phyloP scores from a whole-genome alignment of 1,140 invertebrate genomes.

The Magallana gigas region DNA sequence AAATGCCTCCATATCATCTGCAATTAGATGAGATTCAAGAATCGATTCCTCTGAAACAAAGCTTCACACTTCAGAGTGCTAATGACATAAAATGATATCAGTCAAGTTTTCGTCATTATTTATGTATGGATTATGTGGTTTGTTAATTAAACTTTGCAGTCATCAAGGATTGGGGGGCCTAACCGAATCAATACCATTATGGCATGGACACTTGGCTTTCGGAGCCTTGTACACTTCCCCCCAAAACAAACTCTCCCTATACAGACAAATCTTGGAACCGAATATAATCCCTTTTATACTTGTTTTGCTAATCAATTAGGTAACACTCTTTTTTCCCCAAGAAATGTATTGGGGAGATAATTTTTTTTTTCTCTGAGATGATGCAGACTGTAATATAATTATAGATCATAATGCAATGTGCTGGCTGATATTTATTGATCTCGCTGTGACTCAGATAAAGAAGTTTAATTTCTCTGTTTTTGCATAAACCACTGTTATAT shows the following conservation, averaged over 20 bases:
- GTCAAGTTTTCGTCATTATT: slow-evolving; percentile 36
- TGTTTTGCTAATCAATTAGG: slow-evolving; percentile 35
- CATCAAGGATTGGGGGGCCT: slow-evolving; percentile 13
- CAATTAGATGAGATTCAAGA: slow-evolving; percentile 9
- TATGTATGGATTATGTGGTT: slow-evolving; percentile 33
- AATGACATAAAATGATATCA: slow-evolving; percentile 38
- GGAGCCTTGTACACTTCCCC: background rate
- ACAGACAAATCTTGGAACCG: slow-evolving; percentile 1
- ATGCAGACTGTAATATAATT: slow-evolving; percentile 26
- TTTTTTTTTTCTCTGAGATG: background rate
- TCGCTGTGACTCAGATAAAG: slow-evolving; percentile 17
- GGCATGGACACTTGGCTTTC: slow-evolving; percentile 1
- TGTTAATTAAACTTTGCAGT: slow-evolving; percentile 36
- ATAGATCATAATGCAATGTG: background rate
- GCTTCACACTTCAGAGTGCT: slow-evolving; percentile 27
- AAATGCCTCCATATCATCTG: slow-evolving; percentile 8
- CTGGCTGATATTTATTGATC: slow-evolving; percentile 7
- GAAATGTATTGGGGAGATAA: background rate
- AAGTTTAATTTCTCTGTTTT: slow-evolving; percentile 32
- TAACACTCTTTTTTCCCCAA: background rate
- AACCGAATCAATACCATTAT: background rate
- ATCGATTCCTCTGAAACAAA: slow-evolving; percentile 36
- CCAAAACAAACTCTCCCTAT: background rate
- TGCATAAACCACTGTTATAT: slow-evolving; percentile 4
- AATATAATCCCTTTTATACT: background rate